These are phyloP conservation scores for Leiothrix lutea DNA, from an alignment of 2,113 vertebrate genomes.

Conservation along the genomic window DNA sequence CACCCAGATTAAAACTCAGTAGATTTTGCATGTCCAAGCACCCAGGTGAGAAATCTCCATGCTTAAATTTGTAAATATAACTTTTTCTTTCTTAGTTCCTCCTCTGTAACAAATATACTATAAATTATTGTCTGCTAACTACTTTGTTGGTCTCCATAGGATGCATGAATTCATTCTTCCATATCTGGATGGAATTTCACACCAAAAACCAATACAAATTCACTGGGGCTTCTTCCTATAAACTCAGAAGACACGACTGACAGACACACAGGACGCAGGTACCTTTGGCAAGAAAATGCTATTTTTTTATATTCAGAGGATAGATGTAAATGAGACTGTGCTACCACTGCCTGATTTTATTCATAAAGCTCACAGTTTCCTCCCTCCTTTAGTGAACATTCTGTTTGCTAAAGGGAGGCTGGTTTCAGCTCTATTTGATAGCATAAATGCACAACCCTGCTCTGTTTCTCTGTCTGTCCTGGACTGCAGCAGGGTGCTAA, in stretches of 20 bases:
- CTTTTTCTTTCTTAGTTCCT: background rate
- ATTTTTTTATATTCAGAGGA: background rate
- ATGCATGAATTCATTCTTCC: background rate
- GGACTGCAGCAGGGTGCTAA: background rate
- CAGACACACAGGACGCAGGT: background rate
- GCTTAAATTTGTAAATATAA: background rate
- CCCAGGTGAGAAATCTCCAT: background rate
- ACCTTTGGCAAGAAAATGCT: background rate
- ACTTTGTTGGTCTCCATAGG: background rate
- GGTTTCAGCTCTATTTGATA: background rate
- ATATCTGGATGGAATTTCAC: background rate
- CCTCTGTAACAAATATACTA: background rate
- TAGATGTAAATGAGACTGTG: background rate
- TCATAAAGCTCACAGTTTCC: background rate
- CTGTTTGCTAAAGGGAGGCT: background rate
- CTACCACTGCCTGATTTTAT: background rate
- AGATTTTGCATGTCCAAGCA: background rate
- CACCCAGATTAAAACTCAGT: background rate
- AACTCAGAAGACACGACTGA: background rate
- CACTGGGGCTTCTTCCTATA: background rate
- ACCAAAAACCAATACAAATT: background rate
- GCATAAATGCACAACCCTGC: background rate
- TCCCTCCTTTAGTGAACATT: background rate
- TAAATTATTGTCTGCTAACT: background rate
- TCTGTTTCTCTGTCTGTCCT: background rate